Evolutionary conservation across 2,113 vertebrate species (phyloP), one percentile per base, ranked within the genome.

Genomic region (Lycaon pictus): DNA sequence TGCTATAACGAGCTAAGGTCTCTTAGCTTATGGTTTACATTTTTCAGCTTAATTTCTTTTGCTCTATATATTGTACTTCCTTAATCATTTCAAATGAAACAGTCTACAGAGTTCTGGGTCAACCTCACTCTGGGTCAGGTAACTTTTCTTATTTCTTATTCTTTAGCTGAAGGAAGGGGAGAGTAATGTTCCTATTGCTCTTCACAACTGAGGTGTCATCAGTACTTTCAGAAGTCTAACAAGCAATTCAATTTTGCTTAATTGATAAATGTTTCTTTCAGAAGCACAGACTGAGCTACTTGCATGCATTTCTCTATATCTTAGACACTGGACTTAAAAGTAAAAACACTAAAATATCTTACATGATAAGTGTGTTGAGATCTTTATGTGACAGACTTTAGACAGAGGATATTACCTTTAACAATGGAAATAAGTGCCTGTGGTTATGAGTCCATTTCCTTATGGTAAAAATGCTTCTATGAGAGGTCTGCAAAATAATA

Each of bases 261-360:
- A 96, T 93, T 97, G 97, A 96, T 37, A 77, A 88, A 96, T 95
- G 87, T 82, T 95, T 96, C 95, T 85, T 92, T 95, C 92, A 96
- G 87, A 72, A 84, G 74, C 58, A 87, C 63, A 80, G 86, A 74
- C 1, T 53, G 74, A 84, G n/a, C 27, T 76, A 62, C 79, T 83
- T 69, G 53, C 15, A 9, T 60, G 53, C 58, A 58, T 90, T 71
- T 97, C 74, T 93, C 53, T 20, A 25, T 35, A 35, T 90, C 93
- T 87, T 65, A 72, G 53, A 96, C 20, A 43, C 29, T 56, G 27
- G 76, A 16, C n/a, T 95, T 93, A 92, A 93, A 87, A 91, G 43
- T 51, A 95, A 86, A 37, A 89, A 76, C 35, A 29, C n/a, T 58
- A 87, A 96, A 89, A 69, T 48, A 77, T 35, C 55, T 74, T 74